Conservation (phyloP, 2,888 invertebrate genomes). For the Mythimna lalbum region DNA sequence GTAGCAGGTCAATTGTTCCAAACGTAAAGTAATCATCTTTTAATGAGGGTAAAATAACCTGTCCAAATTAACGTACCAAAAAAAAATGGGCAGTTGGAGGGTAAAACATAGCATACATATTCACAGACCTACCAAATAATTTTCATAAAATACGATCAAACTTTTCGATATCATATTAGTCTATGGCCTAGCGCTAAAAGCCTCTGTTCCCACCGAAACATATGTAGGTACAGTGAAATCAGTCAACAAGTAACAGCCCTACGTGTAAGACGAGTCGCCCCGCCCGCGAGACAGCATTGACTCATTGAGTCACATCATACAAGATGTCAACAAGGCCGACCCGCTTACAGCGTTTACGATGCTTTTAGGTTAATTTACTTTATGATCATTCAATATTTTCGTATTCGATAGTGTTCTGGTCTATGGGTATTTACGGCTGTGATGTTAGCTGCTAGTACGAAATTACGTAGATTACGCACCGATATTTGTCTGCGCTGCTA, state of each 20-base stretch:
- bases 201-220: background rate
- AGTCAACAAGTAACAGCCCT: conserved; percentile 44
- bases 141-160: too few species aligned
- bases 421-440: background rate
- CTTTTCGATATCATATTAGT: too few species aligned
- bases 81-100: too few species aligned
- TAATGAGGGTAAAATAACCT: too few species aligned
- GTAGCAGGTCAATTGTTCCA: too few species aligned
- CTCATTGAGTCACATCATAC: conserved; percentile 84
- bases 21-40: too few species aligned
- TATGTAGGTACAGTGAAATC: background rate
- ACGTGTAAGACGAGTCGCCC: conserved; percentile 54
- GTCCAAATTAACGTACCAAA: too few species aligned
- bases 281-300: conserved; percentile 69
- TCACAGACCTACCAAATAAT: too few species aligned
- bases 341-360: conserved; percentile 79
- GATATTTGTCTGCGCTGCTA: too few species aligned
- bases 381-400: conserved; percentile 66
- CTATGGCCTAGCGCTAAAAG: background rate
- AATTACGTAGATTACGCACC: too few species aligned
- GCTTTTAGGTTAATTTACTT: conserved; percentile 83
- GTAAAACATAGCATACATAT: too few species aligned
- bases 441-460: background rate
- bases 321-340: conserved; percentile 85
- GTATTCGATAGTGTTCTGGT: conserved; percentile 31